Conservation (phyloP, 2,888 invertebrate species). For the Electrophaes corylata region DNA sequence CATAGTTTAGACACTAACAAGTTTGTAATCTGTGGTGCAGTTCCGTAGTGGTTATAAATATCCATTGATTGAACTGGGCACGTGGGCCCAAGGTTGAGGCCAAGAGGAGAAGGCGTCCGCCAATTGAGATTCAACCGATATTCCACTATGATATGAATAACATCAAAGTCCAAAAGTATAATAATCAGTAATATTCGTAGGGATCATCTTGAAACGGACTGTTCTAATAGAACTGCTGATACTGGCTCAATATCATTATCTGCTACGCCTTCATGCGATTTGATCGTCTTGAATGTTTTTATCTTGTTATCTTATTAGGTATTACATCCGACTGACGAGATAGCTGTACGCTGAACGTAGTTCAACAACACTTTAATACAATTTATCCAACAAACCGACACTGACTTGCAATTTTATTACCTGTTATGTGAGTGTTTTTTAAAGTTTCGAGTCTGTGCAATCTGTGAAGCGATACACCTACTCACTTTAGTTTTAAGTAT, state of each 20-base stretch:
- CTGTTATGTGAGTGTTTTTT: not conserved
- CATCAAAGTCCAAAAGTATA: not conserved
- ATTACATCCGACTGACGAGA: not conserved
- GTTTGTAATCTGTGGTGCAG: slow-evolving; percentile 19
- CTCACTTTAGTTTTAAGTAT: not conserved
- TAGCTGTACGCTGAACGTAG: not conserved
- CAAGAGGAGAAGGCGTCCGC: slow-evolving; percentile 49
- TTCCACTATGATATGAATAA: slow-evolving; percentile 41
- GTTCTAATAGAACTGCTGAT: slow-evolving; percentile 32
- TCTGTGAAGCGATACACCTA: slow-evolving; percentile 5
- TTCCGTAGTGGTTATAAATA: slow-evolving; percentile 38
- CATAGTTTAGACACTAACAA: slow-evolving; percentile 12
- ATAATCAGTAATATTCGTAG: no score
- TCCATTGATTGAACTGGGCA: slow-evolving; percentile 48
- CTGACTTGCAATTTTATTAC: slow-evolving; percentile 3
- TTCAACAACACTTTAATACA: slow-evolving; percentile 6
- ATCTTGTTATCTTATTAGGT: not conserved
- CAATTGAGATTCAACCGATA: slow-evolving; percentile 61
- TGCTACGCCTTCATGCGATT: not conserved
- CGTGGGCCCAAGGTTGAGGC: slow-evolving; percentile 65
- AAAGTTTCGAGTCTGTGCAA: not conserved
- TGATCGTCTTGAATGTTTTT: slow-evolving; percentile 14
- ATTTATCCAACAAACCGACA: not conserved
- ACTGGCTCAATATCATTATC: slow-evolving; percentile 20
- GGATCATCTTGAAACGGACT: no score